Percentiles rank a stretch among this genome's conserved stretches.
These are phyloP conservation scores for Malthinus seriepunctatus DNA, from an alignment of 2,888 invertebrate species.

Conservation along the genomic window DNA sequence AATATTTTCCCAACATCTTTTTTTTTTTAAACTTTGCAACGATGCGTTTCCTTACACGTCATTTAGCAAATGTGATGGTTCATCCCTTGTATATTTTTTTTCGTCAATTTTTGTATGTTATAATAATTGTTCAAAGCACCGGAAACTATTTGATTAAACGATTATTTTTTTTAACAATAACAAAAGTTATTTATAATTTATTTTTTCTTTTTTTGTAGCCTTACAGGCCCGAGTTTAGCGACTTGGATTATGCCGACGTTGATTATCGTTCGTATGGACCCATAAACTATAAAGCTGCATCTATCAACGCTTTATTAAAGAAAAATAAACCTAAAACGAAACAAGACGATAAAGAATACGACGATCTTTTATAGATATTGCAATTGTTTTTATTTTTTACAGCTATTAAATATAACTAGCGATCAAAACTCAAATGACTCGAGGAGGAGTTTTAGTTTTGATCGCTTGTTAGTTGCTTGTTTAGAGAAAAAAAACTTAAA, in stretches of 20 bases:
- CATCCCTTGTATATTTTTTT: slow-evolving; percentile 22
- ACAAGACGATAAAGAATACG: slow-evolving; percentile 45
- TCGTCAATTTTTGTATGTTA: slow-evolving; percentile 7
- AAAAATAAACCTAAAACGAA: slow-evolving; percentile 58
- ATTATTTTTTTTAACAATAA: neutral
- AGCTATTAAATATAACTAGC: neutral
- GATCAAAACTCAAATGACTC: neutral
- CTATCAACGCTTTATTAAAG: slow-evolving; percentile 77
- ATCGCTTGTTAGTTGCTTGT: slow-evolving; percentile 2
- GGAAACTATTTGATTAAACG: slow-evolving; percentile 4
- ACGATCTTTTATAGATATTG: slow-evolving; percentile 48
- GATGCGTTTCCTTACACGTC: slow-evolving; percentile 40
- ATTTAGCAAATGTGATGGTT: slow-evolving; percentile 37
- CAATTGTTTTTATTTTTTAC: neutral
- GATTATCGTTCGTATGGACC: slow-evolving; percentile 90
- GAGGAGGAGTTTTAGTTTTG: neutral
- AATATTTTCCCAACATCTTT: slow-evolving; percentile 13
- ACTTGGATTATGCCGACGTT: slow-evolving; percentile 88
- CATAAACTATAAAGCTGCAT: slow-evolving; percentile 89
- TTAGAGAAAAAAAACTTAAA: slow-evolving; percentile 1
- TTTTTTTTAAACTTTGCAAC: slow-evolving; percentile 31
- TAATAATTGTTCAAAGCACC: slow-evolving; percentile 2
- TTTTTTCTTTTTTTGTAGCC: slow-evolving; percentile 64
- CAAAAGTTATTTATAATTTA: slow-evolving; percentile 11
- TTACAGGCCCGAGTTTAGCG: slow-evolving; percentile 74